Base-by-base conservation (phyloP, 2,797 vertebrate genomes). In the Sternotherus odoratus region DNA sequence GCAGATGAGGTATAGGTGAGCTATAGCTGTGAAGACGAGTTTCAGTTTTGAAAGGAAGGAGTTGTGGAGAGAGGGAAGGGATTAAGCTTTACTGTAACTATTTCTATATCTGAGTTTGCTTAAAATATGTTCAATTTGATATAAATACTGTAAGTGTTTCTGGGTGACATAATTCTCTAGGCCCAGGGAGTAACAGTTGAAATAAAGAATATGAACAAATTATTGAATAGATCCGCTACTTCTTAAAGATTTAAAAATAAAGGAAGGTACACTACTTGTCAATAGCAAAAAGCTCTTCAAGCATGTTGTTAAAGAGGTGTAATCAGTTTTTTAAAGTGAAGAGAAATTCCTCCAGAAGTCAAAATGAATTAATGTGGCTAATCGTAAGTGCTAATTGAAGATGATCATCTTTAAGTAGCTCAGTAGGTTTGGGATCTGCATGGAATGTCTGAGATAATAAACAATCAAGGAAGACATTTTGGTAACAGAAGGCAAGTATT, bases 101-200 rank as follows among this genome's bases (percentile, higher is more conserved):
- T 66, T 83, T 48, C 12, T 60, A 6, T 77, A 10, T 83, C 85
- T 85, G 43, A 54, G 60, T 53, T 85, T 60, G 33, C 57, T 33
- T 33, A 60, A 81, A 91, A 92, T 48, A 96, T 54, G 48, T 89
- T 54, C 24, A 0, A 88, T 88, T 95, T 88, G 12, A 28, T 94
- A 80, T 91, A 83, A 94, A 94, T 89, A 83, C 3, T 43, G 6
- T 60, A 60, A 16, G 15, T 72, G 57, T 33, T 60, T 60, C 30
- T 60, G 15, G 33, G 17, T 60, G 30, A 33, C 13, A 60, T 15
- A 13, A 60, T 60, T 60, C 30, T 33, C 57, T 33, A 8, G 30
- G 6, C 7, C 57, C 57, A 60, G 57, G 33, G 30, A 60, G 30
- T 33, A 33, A 60, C 33, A 33, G 57, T 4, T 60, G 30, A 60